Percentiles rank a stretch among this genome's conserved stretches.
phyloP scores from a whole-genome alignment of 2,888 invertebrate genomes.

The Trissonchulus sp. region DNA sequence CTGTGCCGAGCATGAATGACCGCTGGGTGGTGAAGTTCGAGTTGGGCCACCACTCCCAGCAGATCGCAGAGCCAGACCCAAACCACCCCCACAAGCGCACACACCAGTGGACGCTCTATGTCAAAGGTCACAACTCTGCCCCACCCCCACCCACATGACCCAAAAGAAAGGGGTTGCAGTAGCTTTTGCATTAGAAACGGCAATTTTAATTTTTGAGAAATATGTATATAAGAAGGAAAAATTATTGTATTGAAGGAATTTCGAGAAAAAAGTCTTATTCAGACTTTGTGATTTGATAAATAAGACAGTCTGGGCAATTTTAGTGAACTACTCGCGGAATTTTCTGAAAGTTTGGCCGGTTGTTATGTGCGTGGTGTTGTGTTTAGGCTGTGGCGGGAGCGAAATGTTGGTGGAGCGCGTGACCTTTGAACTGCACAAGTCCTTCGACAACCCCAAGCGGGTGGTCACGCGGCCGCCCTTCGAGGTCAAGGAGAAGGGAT shows the following conservation, averaged over 20 bases:
- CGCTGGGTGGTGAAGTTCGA: not conserved
- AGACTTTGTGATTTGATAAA: too few species aligned
- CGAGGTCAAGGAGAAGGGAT: constrained; percentile 32
- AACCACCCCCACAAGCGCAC: constrained; percentile 24
- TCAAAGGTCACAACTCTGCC: constrained; percentile 18
- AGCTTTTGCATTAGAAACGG: too few species aligned
- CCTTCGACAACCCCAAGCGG: constrained; percentile 28
- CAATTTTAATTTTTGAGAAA: too few species aligned
- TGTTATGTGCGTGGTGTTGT: too few species aligned
- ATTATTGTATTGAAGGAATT: too few species aligned
- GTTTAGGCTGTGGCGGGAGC: too few species aligned
- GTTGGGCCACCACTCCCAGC: constrained; percentile 27
- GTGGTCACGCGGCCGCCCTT: constrained; percentile 23
- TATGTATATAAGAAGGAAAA: too few species aligned
- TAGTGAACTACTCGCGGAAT: too few species aligned
- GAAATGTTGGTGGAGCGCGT: constrained; percentile 17
- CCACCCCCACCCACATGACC: not conserved
- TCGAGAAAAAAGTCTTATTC: too few species aligned
- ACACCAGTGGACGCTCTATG: constrained; percentile 33
- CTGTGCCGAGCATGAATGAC: constrained; percentile 16
- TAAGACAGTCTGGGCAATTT: too few species aligned
- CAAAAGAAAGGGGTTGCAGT: too few species aligned
- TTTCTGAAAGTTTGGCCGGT: too few species aligned
- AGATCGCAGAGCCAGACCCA: constrained; percentile 3
- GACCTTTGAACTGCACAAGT: constrained; percentile 32